A percentile compares a stretch with the other conserved stretches of the same genome.
These are phyloP conservation scores for Rotaria magnacalcarata DNA, from an alignment of 2,888 invertebrate genomes.

Conservation along the genomic window DNA sequence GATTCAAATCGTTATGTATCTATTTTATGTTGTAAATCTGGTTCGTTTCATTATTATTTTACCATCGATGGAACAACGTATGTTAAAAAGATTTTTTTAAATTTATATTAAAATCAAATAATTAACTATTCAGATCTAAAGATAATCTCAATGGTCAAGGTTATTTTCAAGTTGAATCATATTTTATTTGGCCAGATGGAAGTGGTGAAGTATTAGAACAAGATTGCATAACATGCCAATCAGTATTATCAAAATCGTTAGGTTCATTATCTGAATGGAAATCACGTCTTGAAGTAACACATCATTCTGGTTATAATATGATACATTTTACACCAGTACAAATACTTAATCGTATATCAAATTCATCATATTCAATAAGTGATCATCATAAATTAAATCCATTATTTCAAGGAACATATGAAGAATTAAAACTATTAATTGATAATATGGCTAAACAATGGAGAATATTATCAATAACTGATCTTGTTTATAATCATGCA, in stretches of 20 bases:
- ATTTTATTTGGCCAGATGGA: not conserved
- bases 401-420: no score
- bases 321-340: constrained; percentile 93
- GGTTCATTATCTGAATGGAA: constrained; percentile 40
- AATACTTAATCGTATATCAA: constrained; percentile 76
- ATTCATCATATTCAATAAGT: constrained; percentile 83
- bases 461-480: constrained; percentile 80
- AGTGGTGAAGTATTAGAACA: constrained; percentile 20
- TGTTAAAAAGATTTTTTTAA: not conserved
- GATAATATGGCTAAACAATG: no score
- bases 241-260: constrained; percentile 39
- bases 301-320: constrained; percentile 71
- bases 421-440: no score
- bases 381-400: constrained; percentile 72
- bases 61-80: not conserved
- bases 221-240: constrained; percentile 36
- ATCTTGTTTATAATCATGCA: constrained; percentile 94
- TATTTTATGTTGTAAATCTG: constrained; percentile 31
- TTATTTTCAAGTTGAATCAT: constrained; percentile 40
- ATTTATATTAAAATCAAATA: not conserved
- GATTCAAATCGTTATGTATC: constrained; percentile 39
- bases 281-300: constrained; percentile 28
- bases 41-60: constrained; percentile 44
- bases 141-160: constrained; percentile 37
- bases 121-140: no score